Evolutionary conservation across 2,113 vertebrate species (phyloP).

Genomic region (Xenus cinereus): DNA sequence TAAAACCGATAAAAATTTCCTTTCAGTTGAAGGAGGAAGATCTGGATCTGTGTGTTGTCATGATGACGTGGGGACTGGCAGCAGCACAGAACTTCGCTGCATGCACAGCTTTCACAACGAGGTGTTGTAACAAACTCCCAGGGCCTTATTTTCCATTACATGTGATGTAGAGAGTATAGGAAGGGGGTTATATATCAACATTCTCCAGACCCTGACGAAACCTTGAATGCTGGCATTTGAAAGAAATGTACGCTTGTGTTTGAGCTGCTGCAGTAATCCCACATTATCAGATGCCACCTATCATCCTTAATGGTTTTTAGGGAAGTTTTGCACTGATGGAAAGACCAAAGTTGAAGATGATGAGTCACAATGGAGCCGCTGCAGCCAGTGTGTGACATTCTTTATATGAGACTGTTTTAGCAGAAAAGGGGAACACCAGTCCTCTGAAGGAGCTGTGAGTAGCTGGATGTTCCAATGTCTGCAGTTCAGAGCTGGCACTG

Average conservation of each 20-base stretch:
- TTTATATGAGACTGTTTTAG: not conserved
- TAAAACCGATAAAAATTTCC: not conserved
- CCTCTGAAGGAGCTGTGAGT: not conserved
- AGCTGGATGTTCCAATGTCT: not conserved
- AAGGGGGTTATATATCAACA: not conserved
- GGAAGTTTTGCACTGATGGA: not conserved
- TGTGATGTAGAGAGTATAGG: not conserved
- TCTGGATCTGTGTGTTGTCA: slow-evolving; percentile 57
- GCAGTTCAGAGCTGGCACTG: not conserved
- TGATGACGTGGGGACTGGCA: slow-evolving; percentile 49
- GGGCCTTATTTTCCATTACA: not conserved
- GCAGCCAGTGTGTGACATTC: not conserved
- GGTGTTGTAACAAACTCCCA: not conserved
- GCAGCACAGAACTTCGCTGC: slow-evolving; percentile 62
- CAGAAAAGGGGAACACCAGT: not conserved
- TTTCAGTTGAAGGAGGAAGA: slow-evolving; percentile 42
- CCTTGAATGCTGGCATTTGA: not conserved
- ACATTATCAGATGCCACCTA: not conserved
- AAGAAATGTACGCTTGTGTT: not conserved
- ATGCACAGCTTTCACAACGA: slow-evolving; percentile 74
- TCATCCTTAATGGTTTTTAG: not conserved
- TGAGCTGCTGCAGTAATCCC: not conserved
- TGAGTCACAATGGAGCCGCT: not conserved
- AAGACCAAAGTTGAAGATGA: not conserved
- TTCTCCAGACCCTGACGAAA: not conserved